Evolutionary conservation across 2,797 vertebrate genomes (phyloP).

Genomic region (Tachyglossus aculeatus): DNA sequence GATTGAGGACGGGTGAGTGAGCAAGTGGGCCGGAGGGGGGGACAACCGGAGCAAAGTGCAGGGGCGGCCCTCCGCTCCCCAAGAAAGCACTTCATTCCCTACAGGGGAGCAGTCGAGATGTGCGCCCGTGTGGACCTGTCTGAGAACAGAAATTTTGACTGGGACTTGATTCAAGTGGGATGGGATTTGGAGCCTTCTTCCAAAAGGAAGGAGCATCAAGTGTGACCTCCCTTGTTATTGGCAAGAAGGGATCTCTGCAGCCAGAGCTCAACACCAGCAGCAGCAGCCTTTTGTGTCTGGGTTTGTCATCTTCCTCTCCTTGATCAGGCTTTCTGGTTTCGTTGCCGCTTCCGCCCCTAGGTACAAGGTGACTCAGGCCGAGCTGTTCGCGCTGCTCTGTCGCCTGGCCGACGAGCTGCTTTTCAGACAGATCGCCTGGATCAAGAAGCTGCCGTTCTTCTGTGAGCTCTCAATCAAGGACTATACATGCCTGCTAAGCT

Average conservation of each 20-base stretch:
- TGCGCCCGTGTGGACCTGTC: not conserved
- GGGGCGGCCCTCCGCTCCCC: not conserved
- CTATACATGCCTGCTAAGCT: slow-evolving; percentile 96
- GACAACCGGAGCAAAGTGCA: not conserved
- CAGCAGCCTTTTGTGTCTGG: not conserved
- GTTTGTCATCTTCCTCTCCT: too few relatives aligned
- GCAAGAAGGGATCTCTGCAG: not conserved
- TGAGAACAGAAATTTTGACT: not conserved
- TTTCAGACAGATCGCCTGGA: slow-evolving; percentile 97
- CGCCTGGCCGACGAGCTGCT: slow-evolving; percentile 97
- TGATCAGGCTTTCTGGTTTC: not conserved
- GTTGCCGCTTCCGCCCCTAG: slow-evolving; percentile 67
- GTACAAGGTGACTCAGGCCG: slow-evolving; percentile 96
- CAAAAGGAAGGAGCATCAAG: too few relatives aligned
- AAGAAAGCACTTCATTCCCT: not conserved
- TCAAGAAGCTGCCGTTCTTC: slow-evolving; percentile 99
- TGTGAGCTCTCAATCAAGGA: slow-evolving; percentile 97
- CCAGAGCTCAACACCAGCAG: too few relatives aligned
- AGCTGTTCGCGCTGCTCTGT: slow-evolving; percentile 95
- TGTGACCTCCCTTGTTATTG: too few relatives aligned
- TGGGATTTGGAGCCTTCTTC: not conserved
- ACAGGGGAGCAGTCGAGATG: not conserved
- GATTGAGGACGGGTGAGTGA: slow-evolving; percentile 94
- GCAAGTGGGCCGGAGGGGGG: accelerated
- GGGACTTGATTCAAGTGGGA: not conserved